Evolutionary conservation across 2,797 vertebrate species (phyloP).

Genomic region (Xiphorhynchus erythropygius): DNA sequence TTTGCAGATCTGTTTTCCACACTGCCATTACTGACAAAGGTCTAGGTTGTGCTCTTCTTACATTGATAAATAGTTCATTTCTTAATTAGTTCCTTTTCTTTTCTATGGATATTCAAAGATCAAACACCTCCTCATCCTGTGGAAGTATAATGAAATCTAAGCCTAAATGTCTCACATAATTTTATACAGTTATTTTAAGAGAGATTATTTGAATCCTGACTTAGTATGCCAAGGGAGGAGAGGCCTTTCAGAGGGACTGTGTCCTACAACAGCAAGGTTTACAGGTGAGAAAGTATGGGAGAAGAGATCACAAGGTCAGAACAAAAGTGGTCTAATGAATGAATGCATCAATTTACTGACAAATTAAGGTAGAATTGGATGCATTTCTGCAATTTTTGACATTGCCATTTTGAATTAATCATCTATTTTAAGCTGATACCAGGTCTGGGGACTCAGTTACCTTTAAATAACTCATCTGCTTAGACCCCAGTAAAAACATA

Average conservation of each 20-base stretch:
- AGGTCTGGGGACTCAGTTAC: not conserved
- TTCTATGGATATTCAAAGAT: slow-evolving; percentile 14
- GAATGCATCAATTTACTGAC: not conserved
- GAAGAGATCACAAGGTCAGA: not conserved
- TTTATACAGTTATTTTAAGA: slow-evolving; percentile 43
- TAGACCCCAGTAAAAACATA: not conserved
- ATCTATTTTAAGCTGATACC: not conserved
- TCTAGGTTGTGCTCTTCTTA: not conserved
- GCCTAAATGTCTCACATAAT: slow-evolving; percentile 10
- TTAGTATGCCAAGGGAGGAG: not conserved
- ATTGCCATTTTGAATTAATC: not conserved
- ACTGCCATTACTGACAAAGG: not conserved
- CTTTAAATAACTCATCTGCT: not conserved
- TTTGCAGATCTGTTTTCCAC: not conserved
- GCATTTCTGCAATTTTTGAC: not conserved
- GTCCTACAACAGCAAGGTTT: not conserved
- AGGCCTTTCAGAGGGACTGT: not conserved
- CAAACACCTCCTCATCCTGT: slow-evolving; percentile 12
- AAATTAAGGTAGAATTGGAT: not conserved
- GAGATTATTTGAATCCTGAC: slow-evolving; percentile 23
- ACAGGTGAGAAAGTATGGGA: not conserved
- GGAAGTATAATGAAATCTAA: slow-evolving; percentile 33
- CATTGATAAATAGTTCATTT: not conserved
- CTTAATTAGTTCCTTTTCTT: slow-evolving; percentile 35
- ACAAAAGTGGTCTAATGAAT: not conserved